Percentiles rank a stretch among this genome's conserved stretches.
phyloP scores from a whole-genome alignment of 2,888 invertebrate species.

The Hyposoter dolosus region DNA sequence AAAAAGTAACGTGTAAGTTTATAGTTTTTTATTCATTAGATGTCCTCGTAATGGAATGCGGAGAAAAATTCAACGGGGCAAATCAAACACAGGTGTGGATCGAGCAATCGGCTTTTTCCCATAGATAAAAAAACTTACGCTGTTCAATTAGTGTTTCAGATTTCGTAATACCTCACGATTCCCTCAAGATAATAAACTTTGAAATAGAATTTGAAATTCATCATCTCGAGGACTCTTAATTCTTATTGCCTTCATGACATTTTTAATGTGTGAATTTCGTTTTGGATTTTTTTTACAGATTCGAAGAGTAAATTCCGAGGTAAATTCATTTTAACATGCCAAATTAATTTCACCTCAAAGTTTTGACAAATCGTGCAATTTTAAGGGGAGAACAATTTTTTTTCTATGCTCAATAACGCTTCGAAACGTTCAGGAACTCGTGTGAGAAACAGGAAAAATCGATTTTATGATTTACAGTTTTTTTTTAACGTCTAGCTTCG shows the following conservation, averaged over 20 bases:
- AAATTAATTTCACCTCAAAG: not conserved
- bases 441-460: not conserved
- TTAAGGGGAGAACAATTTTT: not conserved
- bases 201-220: not conserved
- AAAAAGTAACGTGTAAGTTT: not conserved
- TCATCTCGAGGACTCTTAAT: not conserved
- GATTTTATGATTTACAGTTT: not conserved
- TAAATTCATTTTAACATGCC: not conserved
- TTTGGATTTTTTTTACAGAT: not conserved
- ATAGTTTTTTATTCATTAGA: not conserved
- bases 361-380: not conserved
- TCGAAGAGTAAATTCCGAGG: too few species aligned
- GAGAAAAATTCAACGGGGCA: not conserved
- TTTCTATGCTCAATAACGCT: not conserved
- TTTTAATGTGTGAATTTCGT: not conserved
- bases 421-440: not conserved
- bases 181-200: not conserved
- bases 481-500: not conserved
- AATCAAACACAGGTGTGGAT: not conserved
- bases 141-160: not conserved
- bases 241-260: not conserved
- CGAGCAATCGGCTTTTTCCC: not conserved
- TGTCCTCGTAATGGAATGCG: not conserved
- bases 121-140: not conserved
- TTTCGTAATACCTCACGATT: not conserved